A percentile compares a stretch with the other conserved stretches of the same genome.
phyloP scores from a whole-genome alignment of 2,888 invertebrate species.

The Cryptocheilus praepositus region DNA sequence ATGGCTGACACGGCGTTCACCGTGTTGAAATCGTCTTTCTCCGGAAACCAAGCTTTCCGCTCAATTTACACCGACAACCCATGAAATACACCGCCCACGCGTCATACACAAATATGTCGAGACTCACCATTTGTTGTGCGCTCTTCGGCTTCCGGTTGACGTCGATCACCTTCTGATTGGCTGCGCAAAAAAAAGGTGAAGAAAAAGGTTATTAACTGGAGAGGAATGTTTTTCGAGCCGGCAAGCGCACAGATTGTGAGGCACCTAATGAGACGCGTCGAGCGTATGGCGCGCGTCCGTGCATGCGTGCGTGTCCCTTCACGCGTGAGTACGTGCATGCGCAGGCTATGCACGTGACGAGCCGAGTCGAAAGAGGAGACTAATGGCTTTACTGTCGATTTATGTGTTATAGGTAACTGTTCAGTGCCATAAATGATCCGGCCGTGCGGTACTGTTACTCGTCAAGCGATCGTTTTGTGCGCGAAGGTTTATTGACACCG shows the following conservation, averaged over 20 bases:
- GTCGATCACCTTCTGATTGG: conserved; percentile 86
- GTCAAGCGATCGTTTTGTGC: conserved; percentile 16
- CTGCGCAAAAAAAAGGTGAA: conserved; percentile 68
- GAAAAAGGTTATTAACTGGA: conserved; percentile 21
- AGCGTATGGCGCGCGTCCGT: conserved; percentile 35
- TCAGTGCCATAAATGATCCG: conserved; percentile 53
- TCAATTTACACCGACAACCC: too few relatives aligned
- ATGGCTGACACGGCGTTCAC: too few relatives aligned
- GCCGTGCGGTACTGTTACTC: conserved; percentile 48
- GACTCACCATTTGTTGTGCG: conserved; percentile 93
- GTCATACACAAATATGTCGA: too few relatives aligned
- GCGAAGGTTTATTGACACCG: conserved; percentile 9
- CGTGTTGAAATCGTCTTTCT: too few relatives aligned
- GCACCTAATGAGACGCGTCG: conserved; percentile 30
- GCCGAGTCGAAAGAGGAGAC: conserved; percentile 46
- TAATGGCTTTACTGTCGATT: conserved; percentile 49
- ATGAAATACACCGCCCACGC: too few relatives aligned
- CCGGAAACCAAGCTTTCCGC: too few relatives aligned
- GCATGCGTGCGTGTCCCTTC: conserved; percentile 25
- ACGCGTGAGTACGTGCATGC: conserved; percentile 18
- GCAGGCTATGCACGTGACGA: conserved; percentile 50
- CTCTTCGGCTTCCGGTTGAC: conserved; percentile 90
- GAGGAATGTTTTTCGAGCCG: not conserved
- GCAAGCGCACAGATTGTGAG: conserved; percentile 27
- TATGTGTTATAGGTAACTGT: conserved; percentile 57